Base-by-base conservation (phyloP, 2,888 invertebrate genomes). In the Halocaridina rubra region DNA sequence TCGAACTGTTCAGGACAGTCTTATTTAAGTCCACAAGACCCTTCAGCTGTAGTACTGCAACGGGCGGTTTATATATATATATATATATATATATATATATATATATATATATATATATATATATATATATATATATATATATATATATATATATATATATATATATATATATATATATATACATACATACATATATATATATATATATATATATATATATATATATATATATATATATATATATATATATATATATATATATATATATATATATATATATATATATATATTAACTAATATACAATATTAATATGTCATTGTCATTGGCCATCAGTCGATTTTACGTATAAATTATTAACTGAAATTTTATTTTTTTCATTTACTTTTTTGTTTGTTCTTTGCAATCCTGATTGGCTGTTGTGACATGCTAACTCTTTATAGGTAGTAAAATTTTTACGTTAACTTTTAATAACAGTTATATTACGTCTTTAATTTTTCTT, bases 71-170 rank as follows among this genome's bases (percentile, higher is more conserved):
- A 64, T 64, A 4, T 1, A 24, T 64, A 64, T 24, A 64, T 64
- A 64, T 4, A 64, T 24, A 64, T 24, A 64, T 2, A 64, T 4
- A 64, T 64, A 64, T 64, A 64, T 64, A 64, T 64, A 64, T 64
- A 64, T 64, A 64, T 64, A 64, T 64, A 64, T 64, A 64, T 64
- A 64, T 64, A 64, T 64, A 64, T 64, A 64, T 64, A 64, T 64
- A 64, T 64, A 22, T 64, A 22, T 64, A 22, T 64, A 22, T 64
- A 22, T 64, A 22, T 64, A 22, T 64, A 22, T 64, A 22, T 64
- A 22, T 64, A 22, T 64, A 22, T 64, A 22, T 64, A 64, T 64
- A 4, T 64, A 64, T 64, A 64, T 64, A 64, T 64, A 64, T 64
- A 64, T 64, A 64, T 64, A 64, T 64, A 4, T 64, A 64, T 64